Percentiles rank a stretch among this genome's conserved stretches.
These are phyloP conservation scores for Chaunax sp. DNA, from an alignment of 2,797 vertebrate genomes.

Conservation along the genomic window DNA sequence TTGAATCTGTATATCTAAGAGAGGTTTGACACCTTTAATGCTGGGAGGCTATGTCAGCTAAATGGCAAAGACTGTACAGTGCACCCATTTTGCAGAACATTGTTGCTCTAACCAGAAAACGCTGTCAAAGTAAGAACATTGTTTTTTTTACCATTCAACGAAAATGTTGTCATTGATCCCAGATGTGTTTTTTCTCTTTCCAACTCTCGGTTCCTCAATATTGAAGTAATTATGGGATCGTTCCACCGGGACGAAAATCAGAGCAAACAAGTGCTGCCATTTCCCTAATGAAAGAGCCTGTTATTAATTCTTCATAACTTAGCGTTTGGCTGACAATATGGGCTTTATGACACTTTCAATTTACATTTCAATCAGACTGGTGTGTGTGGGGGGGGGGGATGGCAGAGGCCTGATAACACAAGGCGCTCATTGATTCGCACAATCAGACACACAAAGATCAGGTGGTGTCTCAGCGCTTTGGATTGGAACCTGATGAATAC, in stretches of 20 bases:
- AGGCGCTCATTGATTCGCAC: constrained; percentile 66
- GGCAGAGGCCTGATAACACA: constrained; percentile 62
- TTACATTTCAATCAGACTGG: constrained; percentile 69
- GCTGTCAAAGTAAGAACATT: constrained; percentile 43
- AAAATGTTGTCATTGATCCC: constrained; percentile 67
- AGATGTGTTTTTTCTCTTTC: constrained; percentile 46
- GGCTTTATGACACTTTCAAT: constrained; percentile 71
- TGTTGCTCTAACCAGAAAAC: constrained; percentile 21
- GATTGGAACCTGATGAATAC: constrained; percentile 43
- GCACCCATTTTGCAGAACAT: constrained; percentile 11
- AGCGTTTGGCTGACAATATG: constrained; percentile 64
- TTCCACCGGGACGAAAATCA: constrained; percentile 63
- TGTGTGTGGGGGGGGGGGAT: not conserved
- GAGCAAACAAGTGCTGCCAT: constrained; percentile 66
- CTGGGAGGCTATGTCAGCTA: not conserved
- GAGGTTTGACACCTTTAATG: not conserved
- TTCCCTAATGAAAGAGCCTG: constrained; percentile 70
- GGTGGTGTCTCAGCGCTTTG: constrained; percentile 52
- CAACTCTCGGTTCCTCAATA: constrained; percentile 41
- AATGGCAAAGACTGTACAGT: constrained; percentile 2
- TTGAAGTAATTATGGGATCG: constrained; percentile 72
- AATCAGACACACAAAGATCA: constrained; percentile 42
- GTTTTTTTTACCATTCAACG: constrained; percentile 42
- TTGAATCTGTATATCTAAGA: not conserved
- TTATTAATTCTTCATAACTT: constrained; percentile 71